Conservation (phyloP, 2,888 invertebrate species). For the Metalampra italica region DNA sequence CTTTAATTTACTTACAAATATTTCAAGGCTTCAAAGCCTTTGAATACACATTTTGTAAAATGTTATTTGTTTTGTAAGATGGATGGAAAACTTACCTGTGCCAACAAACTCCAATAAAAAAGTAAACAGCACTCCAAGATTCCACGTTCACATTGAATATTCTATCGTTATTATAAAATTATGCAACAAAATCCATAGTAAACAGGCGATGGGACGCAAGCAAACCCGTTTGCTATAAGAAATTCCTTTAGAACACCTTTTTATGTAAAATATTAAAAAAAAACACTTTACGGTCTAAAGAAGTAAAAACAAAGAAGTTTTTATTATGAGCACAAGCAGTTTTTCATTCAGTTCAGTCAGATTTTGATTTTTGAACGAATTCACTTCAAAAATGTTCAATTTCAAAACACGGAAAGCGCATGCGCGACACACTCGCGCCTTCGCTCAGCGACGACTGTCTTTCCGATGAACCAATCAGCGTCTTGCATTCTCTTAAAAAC, state of each 20-base stretch:
- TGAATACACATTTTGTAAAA: too few species aligned
- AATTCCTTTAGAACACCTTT: conserved; percentile 32
- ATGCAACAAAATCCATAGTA: conserved; percentile 42
- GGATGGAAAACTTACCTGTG: conserved; percentile 1
- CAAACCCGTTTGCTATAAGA: conserved; percentile 39
- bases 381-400: conserved; percentile 21
- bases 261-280: conserved; percentile 12
- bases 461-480: conserved; percentile 38
- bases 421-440: conserved; percentile 37
- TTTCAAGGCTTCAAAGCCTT: too few species aligned
- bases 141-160: conserved; percentile 20
- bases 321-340: conserved; percentile 9
- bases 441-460: conserved; percentile 34
- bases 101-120: conserved; percentile 1
- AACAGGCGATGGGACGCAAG: conserved; percentile 25
- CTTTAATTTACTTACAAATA: too few species aligned
- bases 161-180: conserved; percentile 28
- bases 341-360: conserved; percentile 8
- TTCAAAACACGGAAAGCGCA: conserved; percentile 32
- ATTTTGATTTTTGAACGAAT: conserved; percentile 17
- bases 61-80: too few species aligned
- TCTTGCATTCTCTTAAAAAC: conserved; percentile 53
- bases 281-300: conserved; percentile 10
- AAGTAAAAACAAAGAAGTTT: conserved; percentile 5
- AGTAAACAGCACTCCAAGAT: background rate